Evolutionary conservation across 2,888 invertebrate species (phyloP).

Genomic region (Drosophila kambysellisi): DNA sequence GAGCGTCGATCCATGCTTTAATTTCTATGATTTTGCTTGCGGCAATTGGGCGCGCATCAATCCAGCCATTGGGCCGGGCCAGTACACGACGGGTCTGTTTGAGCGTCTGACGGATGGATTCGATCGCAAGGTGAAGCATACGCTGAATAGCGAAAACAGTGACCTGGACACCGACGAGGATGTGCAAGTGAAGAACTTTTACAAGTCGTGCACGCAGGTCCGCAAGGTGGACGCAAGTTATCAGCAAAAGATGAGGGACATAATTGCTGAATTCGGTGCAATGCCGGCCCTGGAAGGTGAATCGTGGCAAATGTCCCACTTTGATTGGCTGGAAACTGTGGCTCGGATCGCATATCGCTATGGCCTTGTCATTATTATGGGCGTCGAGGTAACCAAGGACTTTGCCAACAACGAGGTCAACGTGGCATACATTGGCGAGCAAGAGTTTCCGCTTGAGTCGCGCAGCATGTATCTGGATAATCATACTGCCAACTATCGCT

Average conservation of each 20-base stretch:
- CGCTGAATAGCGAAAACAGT: slow-evolving; percentile 50
- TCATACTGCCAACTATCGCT: slow-evolving; percentile 34
- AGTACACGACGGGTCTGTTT: slow-evolving; percentile 72
- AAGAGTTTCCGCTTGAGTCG: slow-evolving; percentile 59
- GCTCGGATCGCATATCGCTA: slow-evolving; percentile 65
- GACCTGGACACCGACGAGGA: slow-evolving; percentile 66
- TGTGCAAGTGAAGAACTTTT: slow-evolving; percentile 78
- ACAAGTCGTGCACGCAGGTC: slow-evolving; percentile 71
- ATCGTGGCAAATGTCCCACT: slow-evolving; percentile 70
- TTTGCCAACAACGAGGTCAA: slow-evolving; percentile 61
- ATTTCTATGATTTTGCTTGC: slow-evolving; percentile 83
- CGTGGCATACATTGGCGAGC: slow-evolving; percentile 65
- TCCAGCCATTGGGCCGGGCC: slow-evolving; percentile 47
- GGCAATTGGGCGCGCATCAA: slow-evolving; percentile 78
- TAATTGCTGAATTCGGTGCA: slow-evolving; percentile 75
- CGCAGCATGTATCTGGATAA: slow-evolving; percentile 67
- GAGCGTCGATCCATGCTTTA: slow-evolving; percentile 73
- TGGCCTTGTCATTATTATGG: slow-evolving; percentile 63
- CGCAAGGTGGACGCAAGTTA: slow-evolving; percentile 41
- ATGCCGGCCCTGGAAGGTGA: slow-evolving; percentile 74
- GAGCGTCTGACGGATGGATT: slow-evolving; percentile 68
- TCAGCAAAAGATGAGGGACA: slow-evolving; percentile 42
- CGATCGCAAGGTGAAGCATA: slow-evolving; percentile 62
- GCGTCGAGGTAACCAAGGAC: slow-evolving; percentile 61
- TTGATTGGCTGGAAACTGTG: slow-evolving; percentile 78